These are phyloP conservation scores for Istiophorus platypterus DNA, from an alignment of 2,113 vertebrate genomes.

Conservation along the genomic window DNA sequence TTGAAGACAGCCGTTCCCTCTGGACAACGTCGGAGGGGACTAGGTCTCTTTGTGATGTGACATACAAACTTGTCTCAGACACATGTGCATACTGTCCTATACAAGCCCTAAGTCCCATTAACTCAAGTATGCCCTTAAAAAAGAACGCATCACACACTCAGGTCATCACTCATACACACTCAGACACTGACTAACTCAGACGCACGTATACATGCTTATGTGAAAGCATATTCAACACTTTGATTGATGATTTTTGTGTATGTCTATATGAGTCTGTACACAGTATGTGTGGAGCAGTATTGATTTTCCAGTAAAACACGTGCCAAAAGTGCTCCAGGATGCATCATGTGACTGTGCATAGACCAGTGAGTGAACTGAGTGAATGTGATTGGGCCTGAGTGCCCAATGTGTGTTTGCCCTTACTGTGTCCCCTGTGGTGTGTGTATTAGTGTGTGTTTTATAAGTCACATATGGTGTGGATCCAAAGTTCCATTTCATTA, in stretches of 20 bases:
- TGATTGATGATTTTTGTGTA: slow-evolving; percentile 27
- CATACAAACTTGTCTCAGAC: not conserved
- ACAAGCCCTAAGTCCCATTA: slow-evolving; percentile 50
- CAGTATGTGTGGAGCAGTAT: slow-evolving; percentile 41
- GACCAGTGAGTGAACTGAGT: slow-evolving; percentile 44
- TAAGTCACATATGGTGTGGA: slow-evolving; percentile 37
- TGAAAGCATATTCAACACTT: slow-evolving; percentile 18
- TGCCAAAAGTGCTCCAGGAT: slow-evolving; percentile 64
- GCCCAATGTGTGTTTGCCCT: slow-evolving; percentile 66
- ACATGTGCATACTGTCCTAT: not conserved
- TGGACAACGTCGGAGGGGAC: slow-evolving; percentile 31
- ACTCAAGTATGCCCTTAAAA: slow-evolving; percentile 38
- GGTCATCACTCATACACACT: slow-evolving; percentile 18
- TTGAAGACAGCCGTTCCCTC: slow-evolving; percentile 16
- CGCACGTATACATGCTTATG: not conserved
- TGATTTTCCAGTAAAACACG: slow-evolving; percentile 55
- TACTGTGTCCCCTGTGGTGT: slow-evolving; percentile 59
- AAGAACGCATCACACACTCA: slow-evolving; percentile 31
- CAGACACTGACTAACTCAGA: slow-evolving; percentile 2
- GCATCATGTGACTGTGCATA: slow-evolving; percentile 47
- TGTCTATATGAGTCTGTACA: not conserved
- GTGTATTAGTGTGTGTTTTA: slow-evolving; percentile 34
- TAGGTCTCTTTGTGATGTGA: slow-evolving; percentile 23
- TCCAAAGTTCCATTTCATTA: slow-evolving; percentile 65
- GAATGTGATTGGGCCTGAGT: slow-evolving; percentile 54